These are phyloP conservation scores for Drosophila baimaii DNA, from an alignment of 1,140 invertebrate species.

Conservation along the genomic window DNA sequence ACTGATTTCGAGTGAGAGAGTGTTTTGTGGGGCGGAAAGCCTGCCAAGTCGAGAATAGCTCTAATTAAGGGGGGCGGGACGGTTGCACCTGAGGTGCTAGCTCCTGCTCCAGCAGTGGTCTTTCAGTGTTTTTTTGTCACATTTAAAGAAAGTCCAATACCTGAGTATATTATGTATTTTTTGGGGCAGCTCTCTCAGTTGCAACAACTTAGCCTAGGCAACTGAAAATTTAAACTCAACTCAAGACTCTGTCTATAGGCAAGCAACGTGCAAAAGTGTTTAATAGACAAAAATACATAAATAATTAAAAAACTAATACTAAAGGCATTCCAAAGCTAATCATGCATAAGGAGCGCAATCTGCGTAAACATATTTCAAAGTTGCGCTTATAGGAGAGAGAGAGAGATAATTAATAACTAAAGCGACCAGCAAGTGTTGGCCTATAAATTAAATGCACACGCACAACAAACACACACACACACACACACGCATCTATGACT, in stretches of 20 bases:
- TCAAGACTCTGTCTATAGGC: conserved; percentile 23
- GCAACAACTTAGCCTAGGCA: conserved; percentile 54
- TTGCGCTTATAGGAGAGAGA: conserved; percentile 21
- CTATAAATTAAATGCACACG: conserved; percentile 63
- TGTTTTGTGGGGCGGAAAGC: conserved; percentile 78
- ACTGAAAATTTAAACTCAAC: conserved; percentile 14
- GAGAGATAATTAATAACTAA: conserved; percentile 66
- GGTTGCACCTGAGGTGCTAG: conserved; percentile 70
- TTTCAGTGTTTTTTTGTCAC: neutral
- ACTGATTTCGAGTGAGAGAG: conserved; percentile 54
- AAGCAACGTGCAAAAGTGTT: conserved; percentile 44
- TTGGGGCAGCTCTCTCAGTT: neutral
- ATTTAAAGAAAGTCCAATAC: neutral
- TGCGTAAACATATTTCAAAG: conserved; percentile 32
- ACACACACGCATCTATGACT: conserved; percentile 16
- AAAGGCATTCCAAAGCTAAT: conserved; percentile 36
- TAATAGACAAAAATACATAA: neutral
- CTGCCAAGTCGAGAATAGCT: conserved; percentile 84
- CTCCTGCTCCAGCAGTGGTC: conserved; percentile 1
- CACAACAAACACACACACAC: conserved; percentile 7
- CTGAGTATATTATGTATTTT: neutral
- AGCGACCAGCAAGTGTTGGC: conserved; percentile 51
- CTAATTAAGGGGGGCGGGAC: conserved; percentile 69
- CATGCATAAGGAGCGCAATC: conserved; percentile 45
- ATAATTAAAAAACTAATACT: neutral